Conservation (phyloP, 1,140 invertebrate species). For the Drosophila grimshawi region DNA sequence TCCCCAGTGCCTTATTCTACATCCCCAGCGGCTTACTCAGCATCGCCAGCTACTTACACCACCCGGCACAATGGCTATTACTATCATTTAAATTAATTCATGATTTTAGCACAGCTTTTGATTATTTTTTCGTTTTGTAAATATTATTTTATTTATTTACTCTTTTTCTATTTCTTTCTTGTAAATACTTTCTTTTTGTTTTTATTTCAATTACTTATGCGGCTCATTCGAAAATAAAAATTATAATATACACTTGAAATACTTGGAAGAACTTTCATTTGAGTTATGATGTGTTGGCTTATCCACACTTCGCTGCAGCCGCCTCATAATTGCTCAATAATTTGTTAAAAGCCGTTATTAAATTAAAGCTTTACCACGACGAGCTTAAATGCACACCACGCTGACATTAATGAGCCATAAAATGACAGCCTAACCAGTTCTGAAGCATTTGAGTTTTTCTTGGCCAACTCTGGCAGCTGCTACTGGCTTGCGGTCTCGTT, state of each 20-base stretch:
- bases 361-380: conserved; percentile 28
- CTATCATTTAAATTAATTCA: conserved; percentile 35
- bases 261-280: background rate
- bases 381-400: conserved; percentile 32
- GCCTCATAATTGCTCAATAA: conserved; percentile 23
- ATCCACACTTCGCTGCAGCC: conserved; percentile 2
- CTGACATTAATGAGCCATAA: conserved; percentile 69
- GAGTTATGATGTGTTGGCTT: background rate
- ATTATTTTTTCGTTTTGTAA: conserved; percentile 13
- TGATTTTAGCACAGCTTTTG: conserved; percentile 17
- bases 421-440: conserved; percentile 65
- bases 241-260: background rate
- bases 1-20: conserved; percentile 4
- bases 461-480: conserved; percentile 15
- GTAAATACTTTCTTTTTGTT: conserved; percentile 14
- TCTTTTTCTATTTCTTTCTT: background rate
- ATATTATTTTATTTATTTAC: conserved; percentile 1
- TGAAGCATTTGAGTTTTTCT: conserved; percentile 29
- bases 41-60: conserved; percentile 37
- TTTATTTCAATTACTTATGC: background rate
- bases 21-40: background rate
- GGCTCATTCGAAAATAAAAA: background rate
- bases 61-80: conserved; percentile 61
- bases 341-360: conserved; percentile 49
- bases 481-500: conserved; percentile 27